phyloP scores from a whole-genome alignment of 2,888 invertebrate genomes.

The Rhaphigaster nebulosa region DNA sequence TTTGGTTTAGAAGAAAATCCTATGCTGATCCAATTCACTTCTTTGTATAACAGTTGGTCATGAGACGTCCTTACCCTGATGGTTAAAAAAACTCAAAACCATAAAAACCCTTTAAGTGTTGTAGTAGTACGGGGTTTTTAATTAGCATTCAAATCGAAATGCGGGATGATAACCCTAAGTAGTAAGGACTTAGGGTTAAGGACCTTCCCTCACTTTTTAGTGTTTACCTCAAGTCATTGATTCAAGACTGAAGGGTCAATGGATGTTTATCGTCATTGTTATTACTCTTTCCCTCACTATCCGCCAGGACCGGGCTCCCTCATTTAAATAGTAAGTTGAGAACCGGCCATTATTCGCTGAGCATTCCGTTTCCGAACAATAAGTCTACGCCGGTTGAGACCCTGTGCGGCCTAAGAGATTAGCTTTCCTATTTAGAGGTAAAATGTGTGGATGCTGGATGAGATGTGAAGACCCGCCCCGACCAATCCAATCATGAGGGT shows the following conservation, averaged over 20 bases:
- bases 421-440: neutral
- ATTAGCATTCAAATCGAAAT: no score
- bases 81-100: no score
- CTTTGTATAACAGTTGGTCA: no score
- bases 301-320: neutral
- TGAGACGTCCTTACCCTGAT: no score
- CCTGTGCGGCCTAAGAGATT: conserved; percentile 39
- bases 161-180: no score
- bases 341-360: neutral
- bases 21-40: no score
- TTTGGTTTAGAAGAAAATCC: no score
- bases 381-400: neutral
- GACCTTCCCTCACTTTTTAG: neutral
- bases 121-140: no score
- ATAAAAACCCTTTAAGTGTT: no score
- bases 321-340: conserved; percentile 18
- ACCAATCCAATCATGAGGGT: conserved; percentile 47
- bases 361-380: neutral
- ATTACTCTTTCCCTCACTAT: neutral
- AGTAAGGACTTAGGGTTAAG: no score
- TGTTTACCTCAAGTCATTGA: neutral
- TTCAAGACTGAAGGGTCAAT: neutral
- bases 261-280: neutral
- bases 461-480: neutral
- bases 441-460: conserved; percentile 11